A percentile compares a stretch with the other conserved stretches of the same genome.
phyloP scores from a whole-genome alignment of 2,113 vertebrate species.

The Gallinago paraguaiae region DNA sequence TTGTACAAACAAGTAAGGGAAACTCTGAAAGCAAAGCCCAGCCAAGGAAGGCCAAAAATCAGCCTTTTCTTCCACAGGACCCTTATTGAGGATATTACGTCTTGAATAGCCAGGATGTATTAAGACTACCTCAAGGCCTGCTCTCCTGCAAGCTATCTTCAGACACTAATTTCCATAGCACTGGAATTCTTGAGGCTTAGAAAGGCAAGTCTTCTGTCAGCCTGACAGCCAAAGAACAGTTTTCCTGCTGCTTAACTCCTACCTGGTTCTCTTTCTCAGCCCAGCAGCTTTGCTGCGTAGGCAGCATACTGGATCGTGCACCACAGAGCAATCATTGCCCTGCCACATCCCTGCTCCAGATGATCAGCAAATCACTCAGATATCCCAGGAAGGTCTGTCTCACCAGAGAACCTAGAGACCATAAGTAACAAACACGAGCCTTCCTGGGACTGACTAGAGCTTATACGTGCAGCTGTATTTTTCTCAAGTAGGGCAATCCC shows the following conservation, averaged over 20 bases:
- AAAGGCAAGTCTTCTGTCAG: neutral
- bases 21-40: neutral
- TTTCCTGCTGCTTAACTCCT: neutral
- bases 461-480: neutral
- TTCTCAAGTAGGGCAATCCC: neutral
- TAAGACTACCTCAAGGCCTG: neutral
- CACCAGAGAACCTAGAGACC: neutral
- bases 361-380: neutral
- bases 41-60: neutral
- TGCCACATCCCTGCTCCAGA: neutral
- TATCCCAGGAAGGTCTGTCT: neutral
- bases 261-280: neutral
- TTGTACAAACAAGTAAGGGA: neutral
- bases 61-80: neutral
- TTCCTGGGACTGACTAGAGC: neutral
- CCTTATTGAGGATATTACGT: neutral
- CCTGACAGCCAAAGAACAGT: neutral
- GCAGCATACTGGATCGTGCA: rapidly evolving
- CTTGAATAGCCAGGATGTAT: neutral
- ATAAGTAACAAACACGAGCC: neutral
- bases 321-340: neutral
- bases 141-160: neutral
- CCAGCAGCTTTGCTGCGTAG: neutral
- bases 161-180: neutral
- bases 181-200: neutral